Base-by-base conservation (phyloP, 92 coral and sea anemone species). In the Diadumene lineata region DNA sequence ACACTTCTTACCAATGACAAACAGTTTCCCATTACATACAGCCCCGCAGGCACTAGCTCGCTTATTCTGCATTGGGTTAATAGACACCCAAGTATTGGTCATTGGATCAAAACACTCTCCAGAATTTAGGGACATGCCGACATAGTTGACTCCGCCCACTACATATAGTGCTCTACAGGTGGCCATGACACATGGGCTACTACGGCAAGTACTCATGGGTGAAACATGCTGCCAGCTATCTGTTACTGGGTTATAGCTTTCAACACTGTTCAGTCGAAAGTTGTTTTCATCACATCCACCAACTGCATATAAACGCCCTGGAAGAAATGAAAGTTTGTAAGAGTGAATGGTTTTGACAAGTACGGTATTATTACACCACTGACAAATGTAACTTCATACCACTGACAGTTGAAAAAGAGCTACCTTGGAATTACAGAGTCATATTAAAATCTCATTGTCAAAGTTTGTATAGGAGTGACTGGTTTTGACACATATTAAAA, bases 11-110 rank as follows among this genome's bases (percentile, higher is more conserved):
- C 98, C 98, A 58, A 94, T 86, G 62, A 87, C 90, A 67, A 85
- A 94, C 43, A 91, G 86, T 82, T 94, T 94, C n/a, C 97, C 97
- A 86, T 92, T 91, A 66, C 89, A 81, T 43, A 85, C 93, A 27
- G 98, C 94, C 6, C 98, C 98, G 79, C 97, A 94, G n/a, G 98
- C 98, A 84, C 98, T 94, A 9, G 98, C 98, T 53, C 98, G 86
- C 33, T 90, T 90, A 51, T 90, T 87, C 21, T 66, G 81, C 92
- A 94, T 83, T 16, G 97, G 88, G 9, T 91, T 79, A 11, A 94
- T 85, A 34, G 92, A 68, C 43, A 76, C 80, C 98, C 98, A 94
- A 7, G 96, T 88, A 77, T 86, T 88, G 22, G 96, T 85, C 70
- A 77, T 74, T 25, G 97, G 96, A 62, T 96, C 96, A 67, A 92